phyloP scores from a whole-genome alignment of 2,797 vertebrate species.

The Scyliorhinus canicula region DNA sequence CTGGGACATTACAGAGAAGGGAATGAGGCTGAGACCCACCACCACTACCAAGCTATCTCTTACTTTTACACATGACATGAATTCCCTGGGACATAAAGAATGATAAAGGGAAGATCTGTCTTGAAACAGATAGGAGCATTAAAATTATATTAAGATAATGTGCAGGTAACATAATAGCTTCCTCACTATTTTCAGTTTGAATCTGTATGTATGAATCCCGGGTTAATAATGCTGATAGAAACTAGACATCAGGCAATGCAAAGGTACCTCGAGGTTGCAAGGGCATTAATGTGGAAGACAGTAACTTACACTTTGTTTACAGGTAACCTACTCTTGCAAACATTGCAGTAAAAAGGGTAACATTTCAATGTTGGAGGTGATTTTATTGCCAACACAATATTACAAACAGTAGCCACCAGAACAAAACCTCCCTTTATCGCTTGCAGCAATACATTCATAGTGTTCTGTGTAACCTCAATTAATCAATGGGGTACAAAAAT shows the following conservation, averaged over 20 bases:
- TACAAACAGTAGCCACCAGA: no score
- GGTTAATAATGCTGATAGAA: not conserved
- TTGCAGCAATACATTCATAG: not conserved
- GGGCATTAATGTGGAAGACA: no score
- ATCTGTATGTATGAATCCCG: not conserved
- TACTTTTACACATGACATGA: not conserved
- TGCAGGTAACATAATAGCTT: not conserved
- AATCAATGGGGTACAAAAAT: not conserved
- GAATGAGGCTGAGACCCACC: not conserved
- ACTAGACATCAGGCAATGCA: not conserved
- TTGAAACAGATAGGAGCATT: not conserved
- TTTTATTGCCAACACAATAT: no score
- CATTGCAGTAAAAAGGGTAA: no score
- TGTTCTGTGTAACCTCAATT: not conserved
- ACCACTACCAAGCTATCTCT: not conserved
- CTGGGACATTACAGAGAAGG: not conserved
- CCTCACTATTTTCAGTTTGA: not conserved
- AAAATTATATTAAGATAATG: not conserved
- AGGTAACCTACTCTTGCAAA: no score
- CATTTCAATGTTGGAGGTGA: no score
- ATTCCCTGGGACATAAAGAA: not conserved
- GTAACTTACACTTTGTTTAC: no score
- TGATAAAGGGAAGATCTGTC: not conserved
- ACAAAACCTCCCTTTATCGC: no score
- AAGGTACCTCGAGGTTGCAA: not conserved